Evolutionary conservation across 2,797 vertebrate species (phyloP), one percentile per base, ranked within the genome.

Genomic region (Sebastes minor): DNA sequence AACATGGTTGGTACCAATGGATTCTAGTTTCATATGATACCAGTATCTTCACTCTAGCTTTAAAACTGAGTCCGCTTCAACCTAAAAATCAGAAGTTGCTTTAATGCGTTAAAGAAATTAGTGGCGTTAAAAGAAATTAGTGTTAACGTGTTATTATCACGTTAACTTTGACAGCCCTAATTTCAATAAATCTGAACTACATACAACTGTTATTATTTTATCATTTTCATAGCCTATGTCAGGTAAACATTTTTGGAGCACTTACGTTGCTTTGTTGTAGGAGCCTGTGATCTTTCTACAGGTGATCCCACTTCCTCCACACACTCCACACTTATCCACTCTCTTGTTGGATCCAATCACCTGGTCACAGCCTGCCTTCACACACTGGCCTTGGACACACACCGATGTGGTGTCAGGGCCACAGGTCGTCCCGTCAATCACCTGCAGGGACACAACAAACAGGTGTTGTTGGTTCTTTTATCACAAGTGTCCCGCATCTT

Each of bases 341-440:
- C 96, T 98, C 91, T 95, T 96, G 86, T 94, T 97, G 20, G 98
- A 99, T 3, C 97, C 97, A 0, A 99, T 94, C 72, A 98, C 57
- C 7, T 97, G 97, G 72, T 99, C 98, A 59, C 98, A 99, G 81
- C 98, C 98, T 0, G 98, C 98, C 89, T 99, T 99, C 90, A 99
- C 95, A 83, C 98, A 99, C 89, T 99, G 98, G 71, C 98, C 98
- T 0, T 97, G 97, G 32, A 99, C 97, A 2, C 98, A 99, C 88
- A 99, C 95, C 9, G 98, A 97, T 8, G 97, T 97, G 46, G 97
- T 99, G 84, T 99, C 98, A 0, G 98, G 98, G 3, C 98, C 97
- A 12, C 98, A 99, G 14, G 97, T 95, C 0, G 98, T 99, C 42
- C 98, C 98, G 0, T 99, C 98, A 0, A 96, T 96, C 61, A 99